These are phyloP conservation scores for Zeus faber DNA, from an alignment of 2,113 vertebrate genomes.

Conservation along the genomic window DNA sequence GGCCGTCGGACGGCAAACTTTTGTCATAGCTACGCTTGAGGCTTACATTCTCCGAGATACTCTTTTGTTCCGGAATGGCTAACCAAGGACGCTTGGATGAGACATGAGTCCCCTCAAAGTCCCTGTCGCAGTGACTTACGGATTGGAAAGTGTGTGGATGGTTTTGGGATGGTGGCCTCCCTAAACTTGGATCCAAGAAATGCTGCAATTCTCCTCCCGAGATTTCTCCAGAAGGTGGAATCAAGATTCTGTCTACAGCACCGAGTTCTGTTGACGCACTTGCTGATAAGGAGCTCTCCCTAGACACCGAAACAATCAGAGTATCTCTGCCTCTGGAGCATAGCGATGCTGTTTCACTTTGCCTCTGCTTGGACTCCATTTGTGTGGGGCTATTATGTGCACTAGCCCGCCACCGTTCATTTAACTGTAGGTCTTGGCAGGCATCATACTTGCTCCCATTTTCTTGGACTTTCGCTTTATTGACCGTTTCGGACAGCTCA, in stretches of 20 bases:
- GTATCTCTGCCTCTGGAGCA: conserved; percentile 31
- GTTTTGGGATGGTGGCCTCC: not conserved
- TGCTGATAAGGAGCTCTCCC: not conserved
- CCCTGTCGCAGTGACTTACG: not conserved
- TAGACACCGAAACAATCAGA: conserved; percentile 38
- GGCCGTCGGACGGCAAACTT: not conserved
- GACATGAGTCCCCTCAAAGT: not conserved
- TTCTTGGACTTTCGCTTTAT: not conserved
- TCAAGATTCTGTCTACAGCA: not conserved
- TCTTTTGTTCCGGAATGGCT: conserved; percentile 7
- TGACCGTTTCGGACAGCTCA: too few species aligned
- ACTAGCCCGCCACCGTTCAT: not conserved
- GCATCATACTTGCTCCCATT: not conserved
- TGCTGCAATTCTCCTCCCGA: not conserved
- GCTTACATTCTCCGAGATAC: not conserved
- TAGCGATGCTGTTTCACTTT: too few species aligned
- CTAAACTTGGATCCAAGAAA: not conserved
- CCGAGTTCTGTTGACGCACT: not conserved
- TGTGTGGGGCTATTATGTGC: not conserved
- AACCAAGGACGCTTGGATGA: conserved; percentile 29
- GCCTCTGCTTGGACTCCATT: not conserved
- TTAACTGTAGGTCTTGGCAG: not conserved
- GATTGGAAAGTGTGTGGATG: not conserved
- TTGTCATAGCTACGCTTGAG: not conserved
- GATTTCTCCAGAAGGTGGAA: not conserved